phyloP scores from a whole-genome alignment of 1,140 invertebrate genomes.

The Hermetia illucens region DNA sequence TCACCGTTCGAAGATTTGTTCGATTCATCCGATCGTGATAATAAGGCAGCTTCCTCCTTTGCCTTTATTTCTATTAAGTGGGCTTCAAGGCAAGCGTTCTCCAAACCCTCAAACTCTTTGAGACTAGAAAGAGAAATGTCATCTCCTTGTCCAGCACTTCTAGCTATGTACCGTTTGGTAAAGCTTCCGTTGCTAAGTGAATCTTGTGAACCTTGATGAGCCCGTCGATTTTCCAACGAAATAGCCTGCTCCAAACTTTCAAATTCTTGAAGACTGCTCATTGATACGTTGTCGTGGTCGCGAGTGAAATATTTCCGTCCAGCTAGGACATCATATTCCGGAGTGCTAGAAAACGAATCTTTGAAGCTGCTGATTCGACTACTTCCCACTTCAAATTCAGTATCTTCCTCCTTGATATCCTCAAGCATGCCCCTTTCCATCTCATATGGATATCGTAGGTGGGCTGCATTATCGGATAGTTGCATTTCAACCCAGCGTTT shows the following conservation, averaged over 20 bases:
- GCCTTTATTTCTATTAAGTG: constrained; percentile 67
- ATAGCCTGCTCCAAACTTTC: constrained; percentile 76
- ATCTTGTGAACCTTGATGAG: constrained; percentile 54
- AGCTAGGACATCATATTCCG: constrained; percentile 70
- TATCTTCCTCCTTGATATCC: constrained; percentile 83
- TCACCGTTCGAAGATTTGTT: constrained; percentile 38
- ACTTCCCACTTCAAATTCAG: constrained; percentile 67
- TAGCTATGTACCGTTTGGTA: constrained; percentile 45
- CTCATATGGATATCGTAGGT: constrained; percentile 45
- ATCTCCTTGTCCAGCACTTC: constrained; percentile 59
- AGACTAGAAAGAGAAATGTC: constrained; percentile 82
- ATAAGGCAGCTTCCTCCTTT: constrained; percentile 69
- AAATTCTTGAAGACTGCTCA: constrained; percentile 88
- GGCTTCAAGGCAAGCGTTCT: constrained; percentile 72
- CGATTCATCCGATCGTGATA: constrained; percentile 39
- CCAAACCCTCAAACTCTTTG: constrained; percentile 87
- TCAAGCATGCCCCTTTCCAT: constrained; percentile 70
- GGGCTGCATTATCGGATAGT: constrained; percentile 50
- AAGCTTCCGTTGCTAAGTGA: constrained; percentile 62
- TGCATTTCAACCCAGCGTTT: constrained; percentile 85
- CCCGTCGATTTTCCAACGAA: constrained; percentile 44
- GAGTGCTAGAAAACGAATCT: constrained; percentile 61
- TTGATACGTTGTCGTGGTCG: constrained; percentile 81
- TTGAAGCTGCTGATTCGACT: constrained; percentile 62
- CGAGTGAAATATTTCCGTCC: constrained; percentile 64